phyloP scores from a whole-genome alignment of 2,113 vertebrate genomes.

The Micronycteris hirsuta region DNA sequence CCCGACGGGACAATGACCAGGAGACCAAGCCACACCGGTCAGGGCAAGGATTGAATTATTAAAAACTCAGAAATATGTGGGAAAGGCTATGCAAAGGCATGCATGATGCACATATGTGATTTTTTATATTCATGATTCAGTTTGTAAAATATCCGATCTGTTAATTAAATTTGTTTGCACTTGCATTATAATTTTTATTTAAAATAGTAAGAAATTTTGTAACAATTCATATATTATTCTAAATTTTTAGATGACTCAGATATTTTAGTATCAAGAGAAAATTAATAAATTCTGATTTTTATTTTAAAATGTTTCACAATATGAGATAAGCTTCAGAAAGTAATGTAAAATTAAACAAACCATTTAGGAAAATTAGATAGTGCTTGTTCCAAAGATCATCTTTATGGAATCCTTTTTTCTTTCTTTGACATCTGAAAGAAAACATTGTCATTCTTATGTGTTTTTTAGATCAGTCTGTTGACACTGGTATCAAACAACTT shows the following conservation, averaged over 20 bases:
- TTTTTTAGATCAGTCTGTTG: conserved; percentile 76
- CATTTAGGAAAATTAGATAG: conserved; percentile 31
- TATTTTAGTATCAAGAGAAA: not conserved
- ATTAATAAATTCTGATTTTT: not conserved
- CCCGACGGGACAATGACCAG: rapidly evolving
- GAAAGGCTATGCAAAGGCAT: not conserved
- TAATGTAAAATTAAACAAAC: conserved; percentile 23
- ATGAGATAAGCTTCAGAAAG: not conserved
- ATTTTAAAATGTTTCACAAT: not conserved
- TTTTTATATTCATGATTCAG: not conserved
- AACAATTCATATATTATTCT: not conserved
- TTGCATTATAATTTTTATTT: not conserved
- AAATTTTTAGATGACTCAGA: not conserved
- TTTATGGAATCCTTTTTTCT: conserved; percentile 71
- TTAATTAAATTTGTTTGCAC: not conserved
- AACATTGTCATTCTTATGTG: conserved; percentile 77
- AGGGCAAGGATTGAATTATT: not conserved
- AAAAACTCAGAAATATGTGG: not conserved
- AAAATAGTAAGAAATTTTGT: not conserved
- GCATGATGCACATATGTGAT: not conserved
- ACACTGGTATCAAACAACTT: conserved; percentile 84
- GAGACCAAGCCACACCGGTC: too few relatives aligned
- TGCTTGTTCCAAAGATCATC: conserved; percentile 33
- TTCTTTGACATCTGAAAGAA: conserved; percentile 78
- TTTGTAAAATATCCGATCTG: not conserved